These are phyloP conservation scores for Euleptes europaea DNA, from an alignment of 2,113 vertebrate genomes.

Conservation along the genomic window DNA sequence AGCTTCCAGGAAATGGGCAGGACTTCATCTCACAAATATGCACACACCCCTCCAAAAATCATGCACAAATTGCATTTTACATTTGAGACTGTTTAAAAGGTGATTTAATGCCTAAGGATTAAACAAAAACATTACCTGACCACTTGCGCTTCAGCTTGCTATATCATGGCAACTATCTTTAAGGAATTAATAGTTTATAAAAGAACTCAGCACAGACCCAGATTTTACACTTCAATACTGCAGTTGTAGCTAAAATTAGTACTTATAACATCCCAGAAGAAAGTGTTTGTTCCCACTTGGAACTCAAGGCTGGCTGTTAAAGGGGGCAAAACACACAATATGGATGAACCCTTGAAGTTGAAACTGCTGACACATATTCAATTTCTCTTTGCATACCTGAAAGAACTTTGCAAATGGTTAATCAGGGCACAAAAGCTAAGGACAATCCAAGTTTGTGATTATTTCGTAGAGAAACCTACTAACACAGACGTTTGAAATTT, in stretches of 20 bases:
- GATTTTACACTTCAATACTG: not conserved
- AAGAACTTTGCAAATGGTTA: not conserved
- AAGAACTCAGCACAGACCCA: slow-evolving; percentile 2
- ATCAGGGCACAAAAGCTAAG: not conserved
- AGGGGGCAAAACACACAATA: not conserved
- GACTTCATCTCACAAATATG: not conserved
- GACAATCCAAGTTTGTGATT: not conserved
- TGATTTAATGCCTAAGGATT: not conserved
- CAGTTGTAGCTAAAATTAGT: not conserved
- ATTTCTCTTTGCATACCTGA: not conserved
- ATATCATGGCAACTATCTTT: not conserved
- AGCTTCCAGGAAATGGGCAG: too few relatives aligned
- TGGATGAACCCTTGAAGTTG: not conserved
- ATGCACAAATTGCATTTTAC: not conserved
- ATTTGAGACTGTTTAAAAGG: not conserved
- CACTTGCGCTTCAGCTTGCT: not conserved
- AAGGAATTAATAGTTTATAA: not conserved
- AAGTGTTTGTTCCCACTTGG: not conserved
- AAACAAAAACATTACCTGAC: not conserved
- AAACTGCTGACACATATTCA: not conserved
- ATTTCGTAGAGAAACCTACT: not conserved
- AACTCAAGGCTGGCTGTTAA: slow-evolving; percentile 3
- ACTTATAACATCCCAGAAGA: slow-evolving; percentile 3
- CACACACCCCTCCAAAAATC: too few relatives aligned
- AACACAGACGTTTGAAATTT: slow-evolving; percentile 4